Percentiles rank a stretch among this genome's conserved stretches.
phyloP scores from a whole-genome alignment of 2,888 invertebrate species.

The Smittia sp. region DNA sequence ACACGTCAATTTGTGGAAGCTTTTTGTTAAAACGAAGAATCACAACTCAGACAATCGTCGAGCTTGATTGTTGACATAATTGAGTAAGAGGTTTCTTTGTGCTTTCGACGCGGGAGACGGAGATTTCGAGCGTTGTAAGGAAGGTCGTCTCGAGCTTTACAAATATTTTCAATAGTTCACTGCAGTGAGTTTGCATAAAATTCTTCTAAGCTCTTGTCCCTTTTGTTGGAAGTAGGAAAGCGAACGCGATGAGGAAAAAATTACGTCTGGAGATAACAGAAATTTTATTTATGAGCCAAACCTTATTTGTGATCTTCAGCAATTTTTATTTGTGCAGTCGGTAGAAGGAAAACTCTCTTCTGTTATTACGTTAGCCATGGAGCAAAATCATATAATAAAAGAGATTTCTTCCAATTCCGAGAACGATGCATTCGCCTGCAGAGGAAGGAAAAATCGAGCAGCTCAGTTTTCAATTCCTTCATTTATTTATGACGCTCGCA shows the following conservation, averaged over 20 bases:
- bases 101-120: too few species aligned
- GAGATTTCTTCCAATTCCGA: background rate
- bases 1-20: too few species aligned
- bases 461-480: background rate
- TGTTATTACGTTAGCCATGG: constrained; percentile 17
- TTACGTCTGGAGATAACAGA: constrained; percentile 24
- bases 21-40: too few species aligned
- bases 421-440: background rate
- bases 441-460: background rate
- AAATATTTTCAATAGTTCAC: too few species aligned
- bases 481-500: constrained; percentile 17
- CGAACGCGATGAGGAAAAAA: background rate
- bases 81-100: too few species aligned
- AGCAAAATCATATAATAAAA: constrained; percentile 6
- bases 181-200: too few species aligned
- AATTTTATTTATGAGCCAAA: constrained; percentile 25
- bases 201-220: background rate
- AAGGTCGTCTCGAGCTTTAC: too few species aligned
- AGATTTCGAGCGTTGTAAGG: too few species aligned
- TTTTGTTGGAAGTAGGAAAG: background rate
- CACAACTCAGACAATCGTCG: too few species aligned
- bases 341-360: background rate
- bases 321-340: constrained; percentile 8
- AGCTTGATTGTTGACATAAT: too few species aligned
- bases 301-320: constrained; percentile 30